These are phyloP conservation scores for Dioctria linearis DNA, from an alignment of 2,888 invertebrate genomes.

Conservation along the genomic window DNA sequence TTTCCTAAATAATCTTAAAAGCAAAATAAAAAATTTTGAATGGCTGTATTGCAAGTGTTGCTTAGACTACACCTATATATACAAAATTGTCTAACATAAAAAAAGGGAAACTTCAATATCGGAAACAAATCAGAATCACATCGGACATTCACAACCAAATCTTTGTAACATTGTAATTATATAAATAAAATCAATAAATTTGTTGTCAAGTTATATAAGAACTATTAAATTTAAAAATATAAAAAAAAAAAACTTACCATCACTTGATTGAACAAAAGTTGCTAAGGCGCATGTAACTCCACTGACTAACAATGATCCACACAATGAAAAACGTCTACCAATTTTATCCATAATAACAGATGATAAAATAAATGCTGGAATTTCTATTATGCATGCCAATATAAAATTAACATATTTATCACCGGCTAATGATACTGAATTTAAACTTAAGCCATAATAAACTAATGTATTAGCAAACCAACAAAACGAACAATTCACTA, in stretches of 20 bases:
- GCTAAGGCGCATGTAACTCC: constrained; percentile 64
- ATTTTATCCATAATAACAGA: constrained; percentile 76
- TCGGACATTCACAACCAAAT: no score
- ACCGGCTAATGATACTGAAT: constrained; percentile 81
- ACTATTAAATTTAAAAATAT: neutral
- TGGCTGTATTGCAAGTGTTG: no score
- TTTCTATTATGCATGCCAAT: constrained; percentile 74
- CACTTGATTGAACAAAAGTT: constrained; percentile 13
- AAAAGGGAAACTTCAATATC: no score
- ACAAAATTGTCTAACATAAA: no score
- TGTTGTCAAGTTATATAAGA: no score
- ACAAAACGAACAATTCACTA: constrained; percentile 80
- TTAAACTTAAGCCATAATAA: constrained; percentile 85
- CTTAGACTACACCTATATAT: no score
- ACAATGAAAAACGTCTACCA: constrained; percentile 78
- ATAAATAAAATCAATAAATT: neutral
- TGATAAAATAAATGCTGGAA: constrained; percentile 80
- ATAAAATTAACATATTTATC: constrained; percentile 85
- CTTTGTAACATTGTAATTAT: neutral
- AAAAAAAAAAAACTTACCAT: constrained; percentile 26
- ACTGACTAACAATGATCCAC: constrained; percentile 76
- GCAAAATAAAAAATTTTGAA: no score
- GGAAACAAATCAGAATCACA: no score
- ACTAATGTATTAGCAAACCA: constrained; percentile 86
- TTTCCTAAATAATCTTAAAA: no score